A percentile compares a stretch with the other conserved stretches of the same genome.
Evolutionary conservation across 2,113 vertebrate species (phyloP).

Genomic region (Leucopsar rothschildi): DNA sequence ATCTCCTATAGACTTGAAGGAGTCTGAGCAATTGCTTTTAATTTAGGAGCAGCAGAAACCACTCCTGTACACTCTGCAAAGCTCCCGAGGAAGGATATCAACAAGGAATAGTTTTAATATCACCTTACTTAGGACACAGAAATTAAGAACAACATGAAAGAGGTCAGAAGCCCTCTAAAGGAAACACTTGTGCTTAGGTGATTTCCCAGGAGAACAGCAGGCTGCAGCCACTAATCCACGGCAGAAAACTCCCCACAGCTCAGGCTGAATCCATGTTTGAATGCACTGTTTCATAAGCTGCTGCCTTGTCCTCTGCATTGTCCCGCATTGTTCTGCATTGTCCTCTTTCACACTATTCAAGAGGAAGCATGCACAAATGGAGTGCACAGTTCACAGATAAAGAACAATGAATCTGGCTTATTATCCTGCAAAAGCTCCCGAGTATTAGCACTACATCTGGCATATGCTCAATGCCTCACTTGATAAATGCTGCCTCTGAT

Average conservation of each 20-base stretch:
- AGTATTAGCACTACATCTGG: background rate
- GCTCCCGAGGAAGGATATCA: background rate
- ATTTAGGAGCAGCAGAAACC: background rate
- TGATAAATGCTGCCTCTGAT: background rate
- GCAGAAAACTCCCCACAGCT: background rate
- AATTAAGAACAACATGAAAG: slow-evolving; percentile 17
- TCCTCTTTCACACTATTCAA: background rate
- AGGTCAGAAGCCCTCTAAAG: slow-evolving; percentile 36
- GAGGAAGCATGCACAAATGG: background rate
- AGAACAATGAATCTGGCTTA: background rate
- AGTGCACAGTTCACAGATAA: background rate
- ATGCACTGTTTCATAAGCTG: background rate
- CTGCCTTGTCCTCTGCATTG: background rate
- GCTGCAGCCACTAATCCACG: background rate
- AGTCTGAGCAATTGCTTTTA: background rate
- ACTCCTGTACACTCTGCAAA: background rate
- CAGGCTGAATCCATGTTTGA: background rate
- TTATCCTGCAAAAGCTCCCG: background rate
- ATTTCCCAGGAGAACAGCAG: background rate
- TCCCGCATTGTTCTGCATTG: background rate
- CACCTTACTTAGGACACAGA: slow-evolving; percentile 11
- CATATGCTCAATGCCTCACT: background rate
- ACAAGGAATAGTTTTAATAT: slow-evolving; percentile 14
- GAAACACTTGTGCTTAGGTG: background rate
- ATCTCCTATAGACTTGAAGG: background rate